Evolutionary conservation across 2,797 vertebrate species (phyloP).

Genomic region (Hapalemur alaotrensis): DNA sequence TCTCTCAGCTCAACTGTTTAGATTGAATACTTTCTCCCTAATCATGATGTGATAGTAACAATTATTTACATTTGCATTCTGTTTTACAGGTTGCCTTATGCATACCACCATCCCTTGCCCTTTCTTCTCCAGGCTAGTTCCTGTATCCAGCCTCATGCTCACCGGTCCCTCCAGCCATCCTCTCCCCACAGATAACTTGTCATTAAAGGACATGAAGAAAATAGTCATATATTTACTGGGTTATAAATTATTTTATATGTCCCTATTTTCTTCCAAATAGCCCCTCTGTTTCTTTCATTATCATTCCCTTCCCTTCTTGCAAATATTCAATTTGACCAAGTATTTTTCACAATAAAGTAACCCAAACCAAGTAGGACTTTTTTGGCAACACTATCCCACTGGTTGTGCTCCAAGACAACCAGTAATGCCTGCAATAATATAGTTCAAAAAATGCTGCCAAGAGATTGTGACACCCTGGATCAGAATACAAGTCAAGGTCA

Average conservation of each 20-base stretch:
- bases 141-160: not conserved
- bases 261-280: not conserved
- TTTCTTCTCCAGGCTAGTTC: not conserved
- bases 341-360: slow-evolving; percentile 18
- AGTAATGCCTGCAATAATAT: not conserved
- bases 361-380: not conserved
- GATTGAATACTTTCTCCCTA: not conserved
- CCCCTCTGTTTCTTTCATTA: not conserved
- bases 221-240: not conserved
- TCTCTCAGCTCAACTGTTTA: not conserved
- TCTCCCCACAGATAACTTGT: not conserved
- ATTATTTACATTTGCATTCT: not conserved
- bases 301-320: not conserved
- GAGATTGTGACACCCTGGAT: not conserved
- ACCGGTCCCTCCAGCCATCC: not conserved
- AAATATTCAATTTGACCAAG: not conserved
- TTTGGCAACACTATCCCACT: not conserved
- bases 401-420: not conserved
- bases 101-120: not conserved
- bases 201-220: not conserved
- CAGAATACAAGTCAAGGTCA: not conserved
- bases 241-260: not conserved
- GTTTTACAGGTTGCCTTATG: not conserved
- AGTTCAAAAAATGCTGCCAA: not conserved
- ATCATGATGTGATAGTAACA: not conserved